Percentiles rank a stretch among this genome's conserved stretches.
Evolutionary conservation across 2,888 invertebrate species (phyloP).

Genomic region (Helleia helle): DNA sequence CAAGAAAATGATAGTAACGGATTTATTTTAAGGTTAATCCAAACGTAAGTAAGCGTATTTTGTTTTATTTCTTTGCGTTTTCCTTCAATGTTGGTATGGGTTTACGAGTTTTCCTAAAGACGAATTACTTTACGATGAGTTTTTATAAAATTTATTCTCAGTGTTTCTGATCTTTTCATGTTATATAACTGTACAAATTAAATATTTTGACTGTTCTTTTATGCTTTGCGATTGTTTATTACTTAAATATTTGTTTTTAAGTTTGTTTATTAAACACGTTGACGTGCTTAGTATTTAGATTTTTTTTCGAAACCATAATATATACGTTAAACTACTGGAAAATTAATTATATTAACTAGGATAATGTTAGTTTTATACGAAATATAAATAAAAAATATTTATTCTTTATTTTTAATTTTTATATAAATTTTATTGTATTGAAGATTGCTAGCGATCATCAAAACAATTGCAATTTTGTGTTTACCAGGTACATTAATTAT

Average conservation of each 20-base stretch:
- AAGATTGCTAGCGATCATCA: too few species aligned
- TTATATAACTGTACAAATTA: background rate
- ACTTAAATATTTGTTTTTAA: background rate
- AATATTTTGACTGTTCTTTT: background rate
- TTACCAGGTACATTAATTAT: too few species aligned
- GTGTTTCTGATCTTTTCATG: background rate
- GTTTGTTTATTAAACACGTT: conserved; percentile 1
- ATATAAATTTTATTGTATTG: too few species aligned
- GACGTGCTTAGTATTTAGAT: background rate
- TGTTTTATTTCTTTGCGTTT: background rate
- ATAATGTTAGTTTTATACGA: too few species aligned
- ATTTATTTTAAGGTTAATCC: background rate
- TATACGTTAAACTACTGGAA: too few species aligned
- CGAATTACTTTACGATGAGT: conserved; percentile 5
- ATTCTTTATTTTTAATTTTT: too few species aligned
- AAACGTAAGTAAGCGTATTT: background rate
- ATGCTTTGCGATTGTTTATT: background rate
- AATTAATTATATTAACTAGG: too few species aligned
- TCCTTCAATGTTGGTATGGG: conserved; percentile 1
- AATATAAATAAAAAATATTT: too few species aligned
- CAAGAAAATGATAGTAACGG: background rate
- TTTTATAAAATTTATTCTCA: background rate
- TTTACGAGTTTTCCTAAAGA: conserved; percentile 8
- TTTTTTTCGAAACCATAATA: too few species aligned
- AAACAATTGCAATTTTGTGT: too few species aligned